These are phyloP conservation scores for Dorcus parallelipipedus DNA, from an alignment of 2,888 invertebrate genomes.

Conservation along the genomic window DNA sequence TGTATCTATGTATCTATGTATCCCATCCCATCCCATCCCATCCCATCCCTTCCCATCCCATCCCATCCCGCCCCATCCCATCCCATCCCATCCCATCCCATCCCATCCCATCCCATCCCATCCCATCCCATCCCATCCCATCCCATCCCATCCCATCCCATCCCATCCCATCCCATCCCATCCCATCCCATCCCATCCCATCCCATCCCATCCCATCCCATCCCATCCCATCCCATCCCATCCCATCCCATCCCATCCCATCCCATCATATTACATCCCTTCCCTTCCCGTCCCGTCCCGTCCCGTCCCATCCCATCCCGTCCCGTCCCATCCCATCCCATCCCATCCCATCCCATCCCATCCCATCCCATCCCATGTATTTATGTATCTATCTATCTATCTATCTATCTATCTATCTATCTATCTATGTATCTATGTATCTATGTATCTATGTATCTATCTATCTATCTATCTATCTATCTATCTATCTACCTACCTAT, in stretches of 20 bases:
- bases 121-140: background rate
- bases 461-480: too few species aligned
- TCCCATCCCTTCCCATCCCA: background rate
- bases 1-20: too few species aligned
- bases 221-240: background rate
- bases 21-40: background rate
- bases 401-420: too few species aligned
- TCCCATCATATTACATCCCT: too few species aligned
- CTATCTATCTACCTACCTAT: too few species aligned
- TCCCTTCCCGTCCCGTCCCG: conserved; percentile 1
- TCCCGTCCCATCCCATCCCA: conserved; percentile 13
- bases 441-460: too few species aligned
- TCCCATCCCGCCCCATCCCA: background rate
- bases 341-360: conserved; percentile 2
- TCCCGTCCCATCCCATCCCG: conserved; percentile 13
- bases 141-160: background rate
- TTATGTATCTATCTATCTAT: too few species aligned
- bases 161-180: background rate
- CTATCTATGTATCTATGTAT: too few species aligned
- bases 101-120: background rate
- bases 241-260: conserved; percentile 4
- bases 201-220: background rate
- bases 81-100: background rate
- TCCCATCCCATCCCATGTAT: conserved; percentile 5
- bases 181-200: background rate